Evolutionary conservation across 2,888 invertebrate species (phyloP).

Genomic region (Tridacna gigas): DNA sequence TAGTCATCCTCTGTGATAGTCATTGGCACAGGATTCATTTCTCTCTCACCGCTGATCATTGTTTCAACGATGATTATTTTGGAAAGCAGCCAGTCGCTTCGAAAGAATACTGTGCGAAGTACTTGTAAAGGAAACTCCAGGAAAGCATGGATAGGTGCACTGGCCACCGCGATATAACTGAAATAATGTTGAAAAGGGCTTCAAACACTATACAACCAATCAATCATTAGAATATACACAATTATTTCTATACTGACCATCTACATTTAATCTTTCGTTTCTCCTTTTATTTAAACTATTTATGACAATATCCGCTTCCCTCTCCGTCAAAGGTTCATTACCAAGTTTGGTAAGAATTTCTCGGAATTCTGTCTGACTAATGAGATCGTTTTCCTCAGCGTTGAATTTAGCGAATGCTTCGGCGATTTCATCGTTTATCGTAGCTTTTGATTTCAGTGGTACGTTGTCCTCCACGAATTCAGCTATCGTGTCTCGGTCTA

Average conservation of each 20-base stretch:
- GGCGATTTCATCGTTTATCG: constrained; percentile 60
- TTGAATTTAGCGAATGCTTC: constrained; percentile 60
- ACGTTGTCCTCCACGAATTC: constrained; percentile 52
- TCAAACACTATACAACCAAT: no score
- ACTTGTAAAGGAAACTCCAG: no score
- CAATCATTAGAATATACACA: no score
- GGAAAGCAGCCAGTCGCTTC: no score
- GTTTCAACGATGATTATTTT: no score
- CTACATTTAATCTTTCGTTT: constrained; percentile 41
- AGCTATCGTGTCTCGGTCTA: constrained; percentile 42
- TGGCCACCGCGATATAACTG: no score
- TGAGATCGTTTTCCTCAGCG: constrained; percentile 42
- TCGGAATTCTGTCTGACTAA: constrained; percentile 46
- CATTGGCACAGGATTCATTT: no score
- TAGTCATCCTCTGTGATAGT: no score
- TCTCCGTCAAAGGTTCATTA: constrained; percentile 49
- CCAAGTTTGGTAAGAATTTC: constrained; percentile 56
- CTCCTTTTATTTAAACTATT: constrained; percentile 34
- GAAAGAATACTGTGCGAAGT: no score
- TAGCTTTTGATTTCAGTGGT: constrained; percentile 48
- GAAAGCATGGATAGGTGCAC: no score
- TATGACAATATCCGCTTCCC: constrained; percentile 45
- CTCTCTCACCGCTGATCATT: no score
- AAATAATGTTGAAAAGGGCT: no score
- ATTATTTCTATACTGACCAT: constrained; percentile 37